Evolutionary conservation across 2,113 vertebrate genomes (phyloP).

Genomic region (Hydrochoerus hydrochaeris): DNA sequence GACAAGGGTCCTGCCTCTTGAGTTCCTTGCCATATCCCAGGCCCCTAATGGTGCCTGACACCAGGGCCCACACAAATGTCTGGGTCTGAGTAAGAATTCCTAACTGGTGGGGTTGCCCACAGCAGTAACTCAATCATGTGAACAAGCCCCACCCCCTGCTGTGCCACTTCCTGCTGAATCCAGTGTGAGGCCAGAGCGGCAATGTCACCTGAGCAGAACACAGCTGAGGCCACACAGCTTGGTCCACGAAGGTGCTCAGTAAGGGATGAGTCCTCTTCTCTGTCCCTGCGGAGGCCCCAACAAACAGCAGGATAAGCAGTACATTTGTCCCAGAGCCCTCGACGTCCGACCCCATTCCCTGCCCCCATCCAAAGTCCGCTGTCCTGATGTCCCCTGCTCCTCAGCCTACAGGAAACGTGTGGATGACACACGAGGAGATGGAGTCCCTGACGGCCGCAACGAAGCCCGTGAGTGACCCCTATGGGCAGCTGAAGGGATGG

Average conservation of each 20-base stretch:
- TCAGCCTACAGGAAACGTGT: conserved; percentile 96
- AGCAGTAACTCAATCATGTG: not conserved
- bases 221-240: not conserved
- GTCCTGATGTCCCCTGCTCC: not conserved
- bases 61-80: too few relatives aligned
- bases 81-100: not conserved
- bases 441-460: conserved; percentile 93
- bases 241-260: not conserved
- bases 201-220: not conserved
- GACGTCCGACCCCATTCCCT: too few relatives aligned
- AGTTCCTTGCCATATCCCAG: not conserved
- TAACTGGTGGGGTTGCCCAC: not conserved
- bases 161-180: not conserved
- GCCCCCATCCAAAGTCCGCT: not conserved
- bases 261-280: not conserved
- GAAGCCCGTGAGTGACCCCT: conserved; percentile 90
- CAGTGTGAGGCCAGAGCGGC: not conserved
- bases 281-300: not conserved
- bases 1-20: not conserved
- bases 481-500: not conserved
- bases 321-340: not conserved
- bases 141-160: too few relatives aligned
- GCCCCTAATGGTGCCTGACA: not conserved
- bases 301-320: not conserved
- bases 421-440: conserved; percentile 98